These are phyloP conservation scores for Donacobius atricapilla DNA, from an alignment of 2,113 vertebrate species.

Conservation along the genomic window DNA sequence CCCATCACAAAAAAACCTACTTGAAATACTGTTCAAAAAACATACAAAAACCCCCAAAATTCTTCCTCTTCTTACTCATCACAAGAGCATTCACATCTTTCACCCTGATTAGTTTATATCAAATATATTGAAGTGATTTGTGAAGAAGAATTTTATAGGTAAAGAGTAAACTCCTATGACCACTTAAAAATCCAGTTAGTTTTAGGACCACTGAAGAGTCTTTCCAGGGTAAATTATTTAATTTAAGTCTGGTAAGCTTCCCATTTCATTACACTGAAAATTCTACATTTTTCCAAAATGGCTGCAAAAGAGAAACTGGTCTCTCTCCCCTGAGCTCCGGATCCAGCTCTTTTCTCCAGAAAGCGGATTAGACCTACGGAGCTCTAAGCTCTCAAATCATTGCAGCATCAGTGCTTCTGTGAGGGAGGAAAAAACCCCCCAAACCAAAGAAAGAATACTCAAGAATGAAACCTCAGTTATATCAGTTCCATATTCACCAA, in stretches of 20 bases:
- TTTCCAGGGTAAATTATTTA: neutral
- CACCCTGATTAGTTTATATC: neutral
- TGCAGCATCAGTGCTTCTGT: neutral
- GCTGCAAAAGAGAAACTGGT: neutral
- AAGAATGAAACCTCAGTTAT: neutral
- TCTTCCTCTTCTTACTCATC: neutral
- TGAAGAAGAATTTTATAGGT: neutral
- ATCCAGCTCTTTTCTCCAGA: neutral
- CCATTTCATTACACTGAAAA: neutral
- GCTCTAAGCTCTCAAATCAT: neutral
- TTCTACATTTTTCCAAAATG: neutral
- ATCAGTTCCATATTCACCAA: neutral
- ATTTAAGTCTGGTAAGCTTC: neutral
- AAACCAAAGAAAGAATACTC: neutral
- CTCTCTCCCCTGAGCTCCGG: neutral
- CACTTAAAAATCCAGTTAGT: neutral
- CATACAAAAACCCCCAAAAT: accelerated
- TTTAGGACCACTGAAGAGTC: neutral
- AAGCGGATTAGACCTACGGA: neutral
- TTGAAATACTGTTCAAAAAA: neutral
- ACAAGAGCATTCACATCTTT: neutral
- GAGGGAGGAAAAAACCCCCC: accelerated
- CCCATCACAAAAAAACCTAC: neutral
- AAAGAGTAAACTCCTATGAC: neutral
- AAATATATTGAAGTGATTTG: neutral